phyloP scores from a whole-genome alignment of 2,797 vertebrate species.

The Potorous gilbertii region DNA sequence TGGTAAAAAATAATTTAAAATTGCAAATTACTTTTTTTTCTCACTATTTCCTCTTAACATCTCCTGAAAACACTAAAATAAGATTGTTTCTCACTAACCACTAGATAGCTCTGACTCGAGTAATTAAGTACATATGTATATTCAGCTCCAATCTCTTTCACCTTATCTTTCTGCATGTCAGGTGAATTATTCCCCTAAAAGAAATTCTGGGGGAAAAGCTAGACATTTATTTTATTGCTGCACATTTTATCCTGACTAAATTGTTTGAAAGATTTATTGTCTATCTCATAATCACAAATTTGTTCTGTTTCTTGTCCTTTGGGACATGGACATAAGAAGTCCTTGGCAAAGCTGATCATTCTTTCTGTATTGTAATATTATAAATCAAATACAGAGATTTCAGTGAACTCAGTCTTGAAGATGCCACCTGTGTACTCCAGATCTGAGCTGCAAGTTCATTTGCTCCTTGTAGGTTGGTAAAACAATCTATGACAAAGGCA shows the following conservation, averaged over 20 bases:
- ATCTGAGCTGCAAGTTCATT: constrained; percentile 22
- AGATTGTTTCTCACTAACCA: not conserved
- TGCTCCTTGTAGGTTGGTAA: constrained; percentile 3
- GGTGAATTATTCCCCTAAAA: not conserved
- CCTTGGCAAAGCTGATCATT: constrained; percentile 7
- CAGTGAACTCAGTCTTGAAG: constrained; percentile 20
- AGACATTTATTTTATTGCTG: constrained; percentile 61
- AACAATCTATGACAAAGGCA: constrained; percentile 17
- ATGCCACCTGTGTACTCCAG: constrained; percentile 15
- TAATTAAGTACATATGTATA: constrained; percentile 4
- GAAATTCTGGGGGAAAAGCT: constrained; percentile 7
- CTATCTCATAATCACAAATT: constrained; percentile 49
- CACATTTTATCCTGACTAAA: constrained; percentile 51
- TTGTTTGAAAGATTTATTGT: constrained; percentile 62
- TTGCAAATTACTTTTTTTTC: not conserved
- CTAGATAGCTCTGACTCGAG: not conserved
- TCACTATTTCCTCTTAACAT: not conserved
- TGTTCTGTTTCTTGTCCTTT: constrained; percentile 36
- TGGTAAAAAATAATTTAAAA: not conserved
- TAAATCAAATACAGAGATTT: constrained; percentile 48
- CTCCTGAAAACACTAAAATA: not conserved
- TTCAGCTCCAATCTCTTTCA: not conserved
- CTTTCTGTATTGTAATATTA: constrained; percentile 6
- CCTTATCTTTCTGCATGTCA: constrained; percentile 6
- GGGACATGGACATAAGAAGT: constrained; percentile 33